Percentiles rank a stretch among this genome's conserved stretches.
These are phyloP conservation scores for Hippasteria phrygiana DNA, from an alignment of 53 echinoderm and acorn worm species.

Conservation along the genomic window DNA sequence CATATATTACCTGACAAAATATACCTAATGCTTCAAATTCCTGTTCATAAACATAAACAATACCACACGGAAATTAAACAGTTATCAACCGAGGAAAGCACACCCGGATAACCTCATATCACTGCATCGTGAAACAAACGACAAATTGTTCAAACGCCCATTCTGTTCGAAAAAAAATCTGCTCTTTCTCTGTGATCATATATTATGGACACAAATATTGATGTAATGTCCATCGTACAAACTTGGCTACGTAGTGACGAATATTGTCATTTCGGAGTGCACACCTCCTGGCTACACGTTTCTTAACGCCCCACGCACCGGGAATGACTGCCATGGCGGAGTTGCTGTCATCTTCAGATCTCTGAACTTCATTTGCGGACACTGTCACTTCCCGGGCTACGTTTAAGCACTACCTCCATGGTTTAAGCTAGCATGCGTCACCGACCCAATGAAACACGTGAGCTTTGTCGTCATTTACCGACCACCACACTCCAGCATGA, in stretches of 20 bases:
- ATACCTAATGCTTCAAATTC: neutral
- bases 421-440: neutral
- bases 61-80: neutral
- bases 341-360: constrained; percentile 42
- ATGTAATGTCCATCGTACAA: constrained; percentile 31
- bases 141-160: constrained; percentile 40
- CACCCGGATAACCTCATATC: neutral
- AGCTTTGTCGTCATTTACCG: constrained; percentile 7
- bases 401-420: too few species aligned
- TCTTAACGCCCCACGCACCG: constrained; percentile 14
- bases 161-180: constrained; percentile 43
- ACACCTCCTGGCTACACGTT: constrained; percentile 58
- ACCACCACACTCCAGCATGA: constrained; percentile 30
- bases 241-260: constrained; percentile 44
- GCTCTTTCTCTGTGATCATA: constrained; percentile 11
- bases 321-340: constrained; percentile 44
- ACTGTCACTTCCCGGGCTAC: neutral
- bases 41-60: neutral
- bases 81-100: neutral
- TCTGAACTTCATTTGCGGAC: constrained; percentile 4
- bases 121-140: neutral
- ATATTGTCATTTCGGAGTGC: constrained; percentile 38
- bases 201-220: constrained; percentile 30
- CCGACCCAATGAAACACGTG: neutral
- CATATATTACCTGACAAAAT: neutral